Base-by-base conservation (phyloP, 2,797 vertebrate genomes). In the Sebastes trivittatus region DNA sequence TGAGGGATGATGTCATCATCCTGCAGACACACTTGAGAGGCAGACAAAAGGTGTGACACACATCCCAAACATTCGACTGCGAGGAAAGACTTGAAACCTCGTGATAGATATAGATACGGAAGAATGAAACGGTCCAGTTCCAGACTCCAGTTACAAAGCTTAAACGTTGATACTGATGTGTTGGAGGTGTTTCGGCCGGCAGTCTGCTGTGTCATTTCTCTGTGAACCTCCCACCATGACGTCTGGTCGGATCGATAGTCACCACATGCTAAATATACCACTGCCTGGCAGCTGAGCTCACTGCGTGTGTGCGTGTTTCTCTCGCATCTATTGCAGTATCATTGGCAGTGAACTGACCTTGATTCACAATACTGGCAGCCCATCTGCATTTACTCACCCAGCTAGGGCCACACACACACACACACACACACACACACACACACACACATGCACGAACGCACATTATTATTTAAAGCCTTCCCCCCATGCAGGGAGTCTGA, bases 261-360 rank as follows among this genome's bases (percentile, higher is more conserved):
- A 46, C 4, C 14, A 18, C 34, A 74, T 36, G 68, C 16, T 65
- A 58, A 82, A 59, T 59, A 77, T 77, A 56, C 77, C 59, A 65
- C 56, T 52, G 36, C 4, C 30, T 52, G 66, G 4, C 18, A 11
- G 22, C 22, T 69, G 38, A 64, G n/a, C 29, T 16, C 29, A 55
- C 16, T 69, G 14, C 11, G 10, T 36, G 38, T 22, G 46, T 27
- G 29, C 34, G 23, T 52, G 49, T 42, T 42, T 56, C 22, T 25
- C 22, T 25, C 22, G 22, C 11, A 14, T 49, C 46, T 49, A 49
- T 49, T 49, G 46, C 46, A 9, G 56, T 16, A 59, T 59, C 13
- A 8, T 59, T 59, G 56, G 56, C 56, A 27, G 56, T 59, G 56
- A 59, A 59, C 13, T 59, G 25, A 58, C 56, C 56, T 58, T 58